A percentile compares a stretch with the other conserved stretches of the same genome.
Evolutionary conservation across 1,140 invertebrate genomes (phyloP).

Genomic region (Papilio helenus): DNA sequence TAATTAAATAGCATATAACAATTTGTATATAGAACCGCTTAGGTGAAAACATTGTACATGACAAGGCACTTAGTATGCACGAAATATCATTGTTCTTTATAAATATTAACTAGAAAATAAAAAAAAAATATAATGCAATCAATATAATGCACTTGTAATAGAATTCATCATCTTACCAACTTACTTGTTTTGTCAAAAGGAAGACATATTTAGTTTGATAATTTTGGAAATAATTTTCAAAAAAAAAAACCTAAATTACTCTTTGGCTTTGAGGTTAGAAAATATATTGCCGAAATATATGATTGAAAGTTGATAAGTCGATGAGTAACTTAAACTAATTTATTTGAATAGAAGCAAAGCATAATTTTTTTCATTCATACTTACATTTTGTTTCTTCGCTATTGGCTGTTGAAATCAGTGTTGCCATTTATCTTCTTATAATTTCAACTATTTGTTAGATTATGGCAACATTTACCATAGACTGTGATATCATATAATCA

Average conservation of each 20-base stretch:
- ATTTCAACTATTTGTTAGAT: neutral
- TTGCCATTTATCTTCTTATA: conserved; percentile 29
- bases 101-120: conserved; percentile 73
- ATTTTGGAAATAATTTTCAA: conserved; percentile 35
- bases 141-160: conserved; percentile 60
- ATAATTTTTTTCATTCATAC: conserved; percentile 39
- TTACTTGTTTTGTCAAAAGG: conserved; percentile 49
- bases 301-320: conserved; percentile 40
- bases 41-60: conserved; percentile 76
- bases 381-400: conserved; percentile 39
- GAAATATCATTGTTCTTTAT: conserved; percentile 69
- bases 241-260: conserved; percentile 40
- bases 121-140: conserved; percentile 67
- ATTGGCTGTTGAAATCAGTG: conserved; percentile 3
- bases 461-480: conserved; percentile 16
- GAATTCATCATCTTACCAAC: conserved; percentile 65
- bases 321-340: conserved; percentile 43
- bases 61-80: conserved; percentile 78
- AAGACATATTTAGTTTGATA: conserved; percentile 52
- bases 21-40: conserved; percentile 77
- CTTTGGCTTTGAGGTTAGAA: conserved; percentile 46
- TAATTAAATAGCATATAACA: conserved; percentile 75
- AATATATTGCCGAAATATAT: conserved; percentile 44
- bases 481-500: conserved; percentile 26
- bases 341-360: conserved; percentile 40